Percentiles rank a stretch among this genome's conserved stretches.
Conservation (phyloP, 2,888 invertebrate species). For the Tipula unca region DNA sequence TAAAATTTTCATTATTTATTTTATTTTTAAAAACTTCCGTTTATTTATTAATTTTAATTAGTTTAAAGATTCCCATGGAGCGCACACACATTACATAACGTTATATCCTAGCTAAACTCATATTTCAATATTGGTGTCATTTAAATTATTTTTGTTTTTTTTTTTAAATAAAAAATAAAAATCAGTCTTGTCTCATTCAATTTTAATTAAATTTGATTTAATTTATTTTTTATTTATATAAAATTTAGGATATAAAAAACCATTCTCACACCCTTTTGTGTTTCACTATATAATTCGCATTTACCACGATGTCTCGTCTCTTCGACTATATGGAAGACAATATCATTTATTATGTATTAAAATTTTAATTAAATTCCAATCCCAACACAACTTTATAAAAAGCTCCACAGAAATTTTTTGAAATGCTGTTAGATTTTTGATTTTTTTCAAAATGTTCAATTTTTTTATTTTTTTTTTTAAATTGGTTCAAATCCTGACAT, state of each 20-base stretch:
- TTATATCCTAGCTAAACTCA: background rate
- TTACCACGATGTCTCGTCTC: background rate
- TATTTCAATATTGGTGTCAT: conserved; percentile 4
- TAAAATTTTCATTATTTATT: background rate
- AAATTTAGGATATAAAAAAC: background rate
- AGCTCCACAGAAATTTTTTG: background rate
- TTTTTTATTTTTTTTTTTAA: background rate
- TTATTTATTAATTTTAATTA: background rate
- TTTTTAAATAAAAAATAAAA: background rate
- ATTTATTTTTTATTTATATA: background rate
- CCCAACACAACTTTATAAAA: background rate
- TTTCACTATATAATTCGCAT: background rate
- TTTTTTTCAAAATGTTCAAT: background rate
- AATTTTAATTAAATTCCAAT: background rate
- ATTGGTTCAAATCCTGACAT: background rate
- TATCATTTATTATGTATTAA: background rate
- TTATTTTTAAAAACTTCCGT: background rate
- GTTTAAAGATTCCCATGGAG: background rate
- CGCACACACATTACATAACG: background rate
- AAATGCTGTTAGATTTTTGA: background rate
- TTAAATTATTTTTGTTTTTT: background rate
- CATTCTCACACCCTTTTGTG: background rate
- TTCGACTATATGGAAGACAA: background rate
- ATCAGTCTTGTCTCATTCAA: conserved; percentile 14
- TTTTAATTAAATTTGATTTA: background rate